Evolutionary conservation across 2,113 vertebrate genomes (phyloP), one percentile per base, ranked within the genome.

Genomic region (Sardina pilchardus): DNA sequence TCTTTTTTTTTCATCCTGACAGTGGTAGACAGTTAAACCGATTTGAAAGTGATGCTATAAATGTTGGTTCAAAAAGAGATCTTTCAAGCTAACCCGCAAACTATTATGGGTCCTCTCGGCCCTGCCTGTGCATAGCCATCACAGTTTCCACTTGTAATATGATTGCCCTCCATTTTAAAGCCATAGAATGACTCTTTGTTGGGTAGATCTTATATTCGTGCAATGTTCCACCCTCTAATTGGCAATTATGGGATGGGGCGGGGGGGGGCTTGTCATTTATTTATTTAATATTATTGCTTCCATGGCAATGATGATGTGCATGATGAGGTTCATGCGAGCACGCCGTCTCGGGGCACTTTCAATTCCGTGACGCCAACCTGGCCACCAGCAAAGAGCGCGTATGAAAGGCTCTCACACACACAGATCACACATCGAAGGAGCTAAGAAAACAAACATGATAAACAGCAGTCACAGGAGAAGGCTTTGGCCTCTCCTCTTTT

Each of bases 61-160:
- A 93, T 93, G 91, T 90, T 90, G 88, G 89, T 93, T 94, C 90
- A 91, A 78, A 78, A 94, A 91, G 89, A 87, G 92, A 93, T 93
- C 89, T 86, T 94, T 94, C 89, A 93, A 87, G 90, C 84, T 86
- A 93, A 93, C 88, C 93, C 93, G 86, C 94, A 92, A 78, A 90
- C 92, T 92, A 94, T 95, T 94, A 94, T 88, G 82, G 88, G 89
- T 63, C 84, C 89, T 90, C 91, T 92, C 93, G 92, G 92, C 94
- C 91, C 92, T 94, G 93, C 95, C 92, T 93, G 88, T 87, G 92
- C 90, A 90, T 91, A 86, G 87, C 89, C 93, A 92, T 94, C 92
- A 94, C 82, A 89, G 90, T 95, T 95, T 95, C 95, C 94, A 95
- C 91, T 91, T 93, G 90, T 88, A 92, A 90, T 91, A 91, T 91